Conservation (phyloP, 2,113 vertebrate species). For the Mellivora capensis region DNA sequence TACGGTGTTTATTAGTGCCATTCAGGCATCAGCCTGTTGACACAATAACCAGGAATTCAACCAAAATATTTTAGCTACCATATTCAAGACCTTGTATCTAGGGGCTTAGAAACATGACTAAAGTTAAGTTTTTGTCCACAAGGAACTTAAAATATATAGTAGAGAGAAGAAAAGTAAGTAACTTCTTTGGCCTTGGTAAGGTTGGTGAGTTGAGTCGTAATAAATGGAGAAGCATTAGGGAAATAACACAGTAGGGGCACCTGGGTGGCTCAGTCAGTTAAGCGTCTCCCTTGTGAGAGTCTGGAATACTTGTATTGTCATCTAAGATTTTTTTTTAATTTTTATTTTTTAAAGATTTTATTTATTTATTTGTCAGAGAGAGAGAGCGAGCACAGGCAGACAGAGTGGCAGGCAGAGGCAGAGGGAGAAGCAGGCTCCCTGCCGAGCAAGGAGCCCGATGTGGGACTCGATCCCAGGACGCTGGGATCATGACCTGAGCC, state of each 20-base stretch:
- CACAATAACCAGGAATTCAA: not conserved
- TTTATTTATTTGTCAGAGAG: too few species aligned
- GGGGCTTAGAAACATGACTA: not conserved
- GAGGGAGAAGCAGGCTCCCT: too few species aligned
- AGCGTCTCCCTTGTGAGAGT: not conserved
- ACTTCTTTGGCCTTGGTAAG: not conserved
- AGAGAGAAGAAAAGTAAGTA: not conserved
- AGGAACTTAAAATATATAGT: not conserved
- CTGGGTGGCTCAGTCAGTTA: too few species aligned
- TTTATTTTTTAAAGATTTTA: too few species aligned
- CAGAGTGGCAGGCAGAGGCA: too few species aligned
- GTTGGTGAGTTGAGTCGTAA: not conserved
- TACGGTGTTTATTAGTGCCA: not conserved
- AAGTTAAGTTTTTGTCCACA: not conserved
- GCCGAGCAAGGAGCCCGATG: too few species aligned
- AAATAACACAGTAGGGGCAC: too few species aligned
- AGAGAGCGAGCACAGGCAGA: too few species aligned
- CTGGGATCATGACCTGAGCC: too few species aligned
- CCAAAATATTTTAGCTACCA: not conserved
- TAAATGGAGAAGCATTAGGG: not conserved
- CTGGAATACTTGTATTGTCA: slow-evolving; percentile 1
- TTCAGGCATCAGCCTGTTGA: not conserved
- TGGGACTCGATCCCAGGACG: too few species aligned
- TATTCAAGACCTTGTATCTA: not conserved
- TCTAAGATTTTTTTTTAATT: too few species aligned